These are phyloP conservation scores for Malacoctenus gilli DNA, from an alignment of 2,797 vertebrate species.

Conservation along the genomic window DNA sequence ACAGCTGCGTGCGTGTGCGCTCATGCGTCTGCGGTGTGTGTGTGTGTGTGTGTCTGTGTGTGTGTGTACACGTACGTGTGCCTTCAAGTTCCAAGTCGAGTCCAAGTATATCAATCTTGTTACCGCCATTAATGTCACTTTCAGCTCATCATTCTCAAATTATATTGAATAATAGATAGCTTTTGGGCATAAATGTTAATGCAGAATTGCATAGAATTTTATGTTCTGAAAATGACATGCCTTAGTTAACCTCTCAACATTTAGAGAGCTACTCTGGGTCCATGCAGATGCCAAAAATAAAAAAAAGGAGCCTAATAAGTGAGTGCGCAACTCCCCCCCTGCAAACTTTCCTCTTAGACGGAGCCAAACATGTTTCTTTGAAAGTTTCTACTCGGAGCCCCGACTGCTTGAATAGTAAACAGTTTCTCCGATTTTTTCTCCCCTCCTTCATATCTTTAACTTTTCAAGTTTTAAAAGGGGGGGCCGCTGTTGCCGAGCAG, in stretches of 20 bases:
- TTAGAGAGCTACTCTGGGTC: constrained; percentile 69
- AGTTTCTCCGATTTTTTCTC: constrained; percentile 64
- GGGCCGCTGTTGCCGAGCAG: too few species aligned
- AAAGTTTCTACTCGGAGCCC: constrained; percentile 17
- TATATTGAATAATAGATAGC: constrained; percentile 86
- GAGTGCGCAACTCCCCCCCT: constrained; percentile 53
- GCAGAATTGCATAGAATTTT: constrained; percentile 80
- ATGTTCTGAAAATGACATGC: constrained; percentile 80
- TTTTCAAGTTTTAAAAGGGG: constrained; percentile 61
- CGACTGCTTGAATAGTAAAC: constrained; percentile 57
- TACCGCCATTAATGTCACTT: constrained; percentile 88
- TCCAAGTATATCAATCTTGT: constrained; percentile 83
- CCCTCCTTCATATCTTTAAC: not conserved
- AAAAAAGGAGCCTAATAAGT: constrained; percentile 43
- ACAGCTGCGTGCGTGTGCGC: constrained; percentile 5
- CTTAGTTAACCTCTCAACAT: constrained; percentile 79
- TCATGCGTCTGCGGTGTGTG: constrained; percentile 3
- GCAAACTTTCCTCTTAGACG: constrained; percentile 74
- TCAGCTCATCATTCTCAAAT: constrained; percentile 86
- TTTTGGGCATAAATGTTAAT: constrained; percentile 87
- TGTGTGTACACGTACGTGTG: constrained; percentile 44
- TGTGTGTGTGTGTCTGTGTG: constrained; percentile 25
- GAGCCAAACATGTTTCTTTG: constrained; percentile 44
- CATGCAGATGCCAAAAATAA: constrained; percentile 50
- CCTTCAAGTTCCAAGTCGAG: constrained; percentile 61